These are phyloP conservation scores for Miniopterus natalensis DNA, from an alignment of 2,113 vertebrate genomes.

Conservation along the genomic window DNA sequence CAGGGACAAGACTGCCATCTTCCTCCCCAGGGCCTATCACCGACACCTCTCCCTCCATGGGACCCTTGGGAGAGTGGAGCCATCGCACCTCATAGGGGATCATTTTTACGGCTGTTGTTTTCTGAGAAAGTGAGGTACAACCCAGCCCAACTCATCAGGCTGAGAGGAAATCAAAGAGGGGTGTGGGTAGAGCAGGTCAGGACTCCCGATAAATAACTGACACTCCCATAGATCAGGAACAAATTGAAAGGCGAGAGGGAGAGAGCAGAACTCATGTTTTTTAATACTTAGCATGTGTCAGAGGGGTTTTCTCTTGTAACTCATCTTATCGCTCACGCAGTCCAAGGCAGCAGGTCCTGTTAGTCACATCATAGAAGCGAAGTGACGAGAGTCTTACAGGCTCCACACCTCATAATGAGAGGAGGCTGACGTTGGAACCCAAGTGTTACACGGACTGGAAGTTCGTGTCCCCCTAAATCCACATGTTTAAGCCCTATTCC, in stretches of 20 bases:
- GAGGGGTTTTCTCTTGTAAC: background rate
- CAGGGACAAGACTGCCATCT: accelerated
- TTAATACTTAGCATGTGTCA: accelerated
- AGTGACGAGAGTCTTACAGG: no score
- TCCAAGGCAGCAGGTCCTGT: accelerated
- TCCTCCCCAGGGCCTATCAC: background rate
- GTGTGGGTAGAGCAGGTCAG: accelerated
- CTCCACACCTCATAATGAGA: background rate
- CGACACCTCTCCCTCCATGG: background rate
- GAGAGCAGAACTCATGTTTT: background rate
- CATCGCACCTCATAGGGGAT: background rate
- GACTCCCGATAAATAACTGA: background rate
- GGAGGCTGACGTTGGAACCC: background rate
- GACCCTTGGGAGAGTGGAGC: accelerated
- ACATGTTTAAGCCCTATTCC: background rate
- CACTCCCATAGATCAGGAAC: background rate
- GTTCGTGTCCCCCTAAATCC: background rate
- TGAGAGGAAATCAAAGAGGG: background rate
- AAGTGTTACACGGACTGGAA: background rate
- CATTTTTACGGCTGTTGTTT: background rate
- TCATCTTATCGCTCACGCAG: background rate
- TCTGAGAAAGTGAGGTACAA: background rate
- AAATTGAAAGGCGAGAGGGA: no score
- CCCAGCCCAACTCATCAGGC: background rate
- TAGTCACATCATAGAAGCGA: no score